These are phyloP conservation scores for Papilio protenor DNA, from an alignment of 2,888 invertebrate species.

Conservation along the genomic window DNA sequence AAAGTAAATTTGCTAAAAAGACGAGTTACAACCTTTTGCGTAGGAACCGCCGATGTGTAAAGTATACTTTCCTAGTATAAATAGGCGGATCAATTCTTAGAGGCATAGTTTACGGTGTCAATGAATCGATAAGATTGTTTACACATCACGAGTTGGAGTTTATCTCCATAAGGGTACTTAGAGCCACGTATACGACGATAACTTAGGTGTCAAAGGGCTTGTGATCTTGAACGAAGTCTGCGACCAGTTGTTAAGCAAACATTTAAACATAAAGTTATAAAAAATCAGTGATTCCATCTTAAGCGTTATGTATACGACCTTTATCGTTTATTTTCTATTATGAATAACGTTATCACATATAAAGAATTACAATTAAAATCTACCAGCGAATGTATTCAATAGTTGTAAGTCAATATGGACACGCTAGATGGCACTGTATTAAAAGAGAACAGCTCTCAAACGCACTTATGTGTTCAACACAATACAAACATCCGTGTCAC, in stretches of 20 bases:
- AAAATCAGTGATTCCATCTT: no score
- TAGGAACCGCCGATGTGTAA: neutral
- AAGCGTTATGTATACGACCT: neutral
- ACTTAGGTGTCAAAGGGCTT: slow-evolving; percentile 45
- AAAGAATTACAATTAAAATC: neutral
- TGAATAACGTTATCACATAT: neutral
- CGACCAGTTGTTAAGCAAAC: slow-evolving; percentile 48
- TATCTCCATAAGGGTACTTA: slow-evolving; percentile 66
- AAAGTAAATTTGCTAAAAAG: no score
- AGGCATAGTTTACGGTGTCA: slow-evolving; percentile 64
- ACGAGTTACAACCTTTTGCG: neutral
- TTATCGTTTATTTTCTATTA: neutral
- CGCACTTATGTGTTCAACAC: slow-evolving; percentile 28
- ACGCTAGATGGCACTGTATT: neutral
- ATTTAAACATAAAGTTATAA: neutral
- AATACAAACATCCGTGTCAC: slow-evolving; percentile 46
- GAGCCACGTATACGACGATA: slow-evolving; percentile 57
- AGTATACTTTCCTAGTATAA: neutral
- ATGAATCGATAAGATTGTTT: slow-evolving; percentile 63
- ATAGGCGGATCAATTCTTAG: slow-evolving; percentile 40
- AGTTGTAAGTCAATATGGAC: neutral
- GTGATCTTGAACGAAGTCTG: slow-evolving; percentile 24
- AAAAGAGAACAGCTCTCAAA: slow-evolving; percentile 35
- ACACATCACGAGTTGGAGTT: slow-evolving; percentile 53
- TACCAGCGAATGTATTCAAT: neutral